Percentiles rank a stretch among this genome's conserved stretches.
Conservation (phyloP, 2,888 invertebrate genomes). For the Platerodrilus igneus region DNA sequence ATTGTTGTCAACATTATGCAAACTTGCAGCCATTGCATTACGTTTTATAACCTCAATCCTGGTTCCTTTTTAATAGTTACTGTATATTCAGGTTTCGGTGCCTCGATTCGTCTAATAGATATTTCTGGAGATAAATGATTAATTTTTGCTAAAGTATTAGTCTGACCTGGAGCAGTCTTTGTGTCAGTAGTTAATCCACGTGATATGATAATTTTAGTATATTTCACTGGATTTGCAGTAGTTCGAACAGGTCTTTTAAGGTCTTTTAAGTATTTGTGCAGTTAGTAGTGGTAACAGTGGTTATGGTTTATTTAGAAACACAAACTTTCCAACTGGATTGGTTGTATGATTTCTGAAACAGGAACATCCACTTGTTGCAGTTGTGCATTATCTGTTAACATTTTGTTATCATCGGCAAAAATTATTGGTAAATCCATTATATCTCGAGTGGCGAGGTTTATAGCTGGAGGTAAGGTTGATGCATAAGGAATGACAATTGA, state of each 20-base stretch:
- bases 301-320: conserved; percentile 35
- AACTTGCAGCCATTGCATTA: no score
- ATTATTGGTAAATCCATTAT: conserved; percentile 64
- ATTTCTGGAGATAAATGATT: conserved; percentile 32
- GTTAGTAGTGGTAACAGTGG: no score
- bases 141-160: conserved; percentile 26
- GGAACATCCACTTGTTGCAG: conserved; percentile 27
- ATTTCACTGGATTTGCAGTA: conserved; percentile 39
- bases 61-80: no score
- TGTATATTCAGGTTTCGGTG: no score
- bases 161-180: conserved; percentile 20
- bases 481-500: conserved; percentile 25
- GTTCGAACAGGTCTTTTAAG: conserved; percentile 20
- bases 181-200: conserved; percentile 39
- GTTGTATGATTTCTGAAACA: conserved; percentile 15
- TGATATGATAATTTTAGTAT: conserved; percentile 52
- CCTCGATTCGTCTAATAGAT: conserved; percentile 32
- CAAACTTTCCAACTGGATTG: conserved; percentile 26
- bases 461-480: conserved; percentile 38
- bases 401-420: conserved; percentile 56
- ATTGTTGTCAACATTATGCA: no score
- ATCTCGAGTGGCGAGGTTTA: conserved; percentile 52
- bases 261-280: conserved; percentile 23
- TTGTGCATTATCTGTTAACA: conserved; percentile 34
- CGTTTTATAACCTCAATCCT: no score